These are phyloP conservation scores for Aphyosemion australe DNA, from an alignment of 2,113 vertebrate genomes.

Conservation along the genomic window DNA sequence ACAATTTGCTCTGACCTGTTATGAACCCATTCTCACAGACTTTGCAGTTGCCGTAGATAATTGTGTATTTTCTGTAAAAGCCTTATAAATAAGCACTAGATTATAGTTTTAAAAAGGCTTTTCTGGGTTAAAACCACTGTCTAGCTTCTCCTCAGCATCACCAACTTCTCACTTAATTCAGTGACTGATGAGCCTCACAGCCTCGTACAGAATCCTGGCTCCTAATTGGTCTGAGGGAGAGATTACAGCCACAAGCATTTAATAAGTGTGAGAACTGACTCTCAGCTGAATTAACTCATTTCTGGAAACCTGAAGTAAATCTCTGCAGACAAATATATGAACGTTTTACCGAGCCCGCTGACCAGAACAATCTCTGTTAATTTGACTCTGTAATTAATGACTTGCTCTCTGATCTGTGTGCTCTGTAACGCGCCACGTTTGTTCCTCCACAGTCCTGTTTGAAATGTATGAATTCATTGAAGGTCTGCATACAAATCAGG, in stretches of 20 bases:
- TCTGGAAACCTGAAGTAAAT: constrained; percentile 30
- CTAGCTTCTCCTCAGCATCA: constrained; percentile 6
- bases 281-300: constrained; percentile 45
- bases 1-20: neutral
- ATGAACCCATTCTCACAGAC: neutral
- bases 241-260: constrained; percentile 46
- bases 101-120: neutral
- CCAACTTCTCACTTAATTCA: neutral
- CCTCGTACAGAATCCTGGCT: constrained; percentile 24
- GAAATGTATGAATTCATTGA: constrained; percentile 35
- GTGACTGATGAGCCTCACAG: constrained; percentile 1
- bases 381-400: constrained; percentile 57
- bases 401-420: constrained; percentile 25
- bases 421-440: constrained; percentile 34
- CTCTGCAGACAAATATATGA: constrained; percentile 19
- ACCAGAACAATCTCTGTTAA: constrained; percentile 30
- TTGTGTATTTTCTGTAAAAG: neutral
- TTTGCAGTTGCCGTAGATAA: neutral
- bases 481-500: constrained; percentile 11
- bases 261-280: constrained; percentile 60
- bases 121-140: constrained; percentile 16
- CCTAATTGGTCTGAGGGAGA: constrained; percentile 48
- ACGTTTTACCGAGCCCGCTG: constrained; percentile 18
- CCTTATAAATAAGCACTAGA: too few species aligned
- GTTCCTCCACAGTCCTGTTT: constrained; percentile 1